Percentiles rank a stretch among this genome's conserved stretches.
Conservation (phyloP, 92 coral and sea anemone species). For the Blastomussa wellsi region DNA sequence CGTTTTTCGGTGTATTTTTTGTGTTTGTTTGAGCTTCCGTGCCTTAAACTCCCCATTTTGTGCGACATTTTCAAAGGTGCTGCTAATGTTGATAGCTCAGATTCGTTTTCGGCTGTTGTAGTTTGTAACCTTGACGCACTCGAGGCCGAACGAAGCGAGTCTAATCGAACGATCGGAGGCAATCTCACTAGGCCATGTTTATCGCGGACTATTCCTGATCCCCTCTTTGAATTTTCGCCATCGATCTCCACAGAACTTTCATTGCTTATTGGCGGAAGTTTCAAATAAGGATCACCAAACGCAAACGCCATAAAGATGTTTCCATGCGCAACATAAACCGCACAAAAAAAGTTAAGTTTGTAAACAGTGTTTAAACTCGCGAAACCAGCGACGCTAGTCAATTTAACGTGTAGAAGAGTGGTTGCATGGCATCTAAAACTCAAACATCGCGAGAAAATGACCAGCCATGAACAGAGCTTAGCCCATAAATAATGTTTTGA, state of each 20-base stretch:
- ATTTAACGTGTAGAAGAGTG: background rate
- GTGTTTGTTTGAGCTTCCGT: background rate
- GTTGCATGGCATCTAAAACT: background rate
- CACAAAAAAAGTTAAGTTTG: conserved; percentile 19
- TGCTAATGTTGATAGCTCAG: background rate
- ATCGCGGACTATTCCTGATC: conserved; percentile 60
- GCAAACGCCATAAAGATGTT: conserved; percentile 61
- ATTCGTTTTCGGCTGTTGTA: background rate
- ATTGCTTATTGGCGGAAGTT: conserved; percentile 79
- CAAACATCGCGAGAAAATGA: background rate
- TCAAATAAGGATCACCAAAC: conserved; percentile 69
- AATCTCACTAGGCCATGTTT: conserved; percentile 80
- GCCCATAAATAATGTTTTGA: background rate
- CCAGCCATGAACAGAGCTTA: background rate
- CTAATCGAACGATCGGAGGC: conserved; percentile 80
- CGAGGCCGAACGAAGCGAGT: conserved; percentile 48
- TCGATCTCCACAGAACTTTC: conserved; percentile 45
- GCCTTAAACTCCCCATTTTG: conserved; percentile 25
- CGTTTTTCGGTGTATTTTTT: background rate
- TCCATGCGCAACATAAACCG: conserved; percentile 1
- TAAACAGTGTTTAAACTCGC: conserved; percentile 12
- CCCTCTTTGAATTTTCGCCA: conserved; percentile 27
- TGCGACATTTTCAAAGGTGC: background rate
- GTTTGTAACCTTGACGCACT: conserved; percentile 4
- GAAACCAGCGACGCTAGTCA: background rate